Conservation (phyloP, 37 sponge, comb jelly and placozoan genomes). For the Ephydatia muelleri region DNA sequence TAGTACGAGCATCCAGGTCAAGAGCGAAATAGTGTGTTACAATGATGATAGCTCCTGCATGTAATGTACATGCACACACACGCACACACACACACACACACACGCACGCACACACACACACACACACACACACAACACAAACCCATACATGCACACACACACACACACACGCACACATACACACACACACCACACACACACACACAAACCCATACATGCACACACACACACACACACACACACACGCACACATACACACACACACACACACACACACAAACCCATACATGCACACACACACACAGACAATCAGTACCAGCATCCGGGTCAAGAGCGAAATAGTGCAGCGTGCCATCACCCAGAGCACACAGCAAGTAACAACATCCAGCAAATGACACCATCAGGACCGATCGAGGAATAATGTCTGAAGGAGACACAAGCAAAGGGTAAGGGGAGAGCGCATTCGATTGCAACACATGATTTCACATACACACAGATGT, state of each 20-base stretch:
- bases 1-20: conserved; percentile 66
- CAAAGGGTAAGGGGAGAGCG: not conserved
- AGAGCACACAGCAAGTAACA: conserved; percentile 87
- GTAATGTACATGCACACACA: too few species aligned
- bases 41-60: too few species aligned
- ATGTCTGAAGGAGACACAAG: conserved; percentile 50
- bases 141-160: not conserved
- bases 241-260: not conserved
- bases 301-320: conserved; percentile 37
- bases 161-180: not conserved
- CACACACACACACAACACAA: conserved; percentile 4
- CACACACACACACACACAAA: conserved; percentile 7
- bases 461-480: not conserved
- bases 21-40: conserved; percentile 84
- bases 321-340: conserved; percentile 71
- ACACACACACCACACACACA: too few species aligned
- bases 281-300: not conserved
- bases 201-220: too few species aligned
- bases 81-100: too few species aligned
- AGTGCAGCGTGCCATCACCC: conserved; percentile 88
- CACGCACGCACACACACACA: not conserved
- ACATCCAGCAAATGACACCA: conserved; percentile 61
- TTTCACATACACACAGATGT: not conserved
- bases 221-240: too few species aligned
- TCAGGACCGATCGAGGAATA: conserved; percentile 80